Percentiles rank a stretch among this genome's conserved stretches.
Conservation (phyloP, 2,113 vertebrate species). For the Erythrocercus mccallii region DNA sequence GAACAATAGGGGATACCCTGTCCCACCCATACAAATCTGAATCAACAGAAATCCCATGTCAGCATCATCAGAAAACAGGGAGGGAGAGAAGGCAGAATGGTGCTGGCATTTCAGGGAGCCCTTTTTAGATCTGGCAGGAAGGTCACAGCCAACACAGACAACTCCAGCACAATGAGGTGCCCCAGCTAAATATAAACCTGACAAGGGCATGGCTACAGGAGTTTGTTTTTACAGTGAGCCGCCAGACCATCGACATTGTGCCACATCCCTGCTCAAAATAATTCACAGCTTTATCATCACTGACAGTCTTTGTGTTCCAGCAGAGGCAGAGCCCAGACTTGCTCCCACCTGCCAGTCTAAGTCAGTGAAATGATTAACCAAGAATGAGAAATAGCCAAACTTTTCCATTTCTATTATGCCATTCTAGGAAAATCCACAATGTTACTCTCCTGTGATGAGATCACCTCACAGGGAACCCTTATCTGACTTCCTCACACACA, state of each 20-base stretch:
- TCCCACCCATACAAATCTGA: not conserved
- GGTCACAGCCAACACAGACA: slow-evolving; percentile 33
- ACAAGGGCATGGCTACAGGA: not conserved
- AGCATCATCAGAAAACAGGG: not conserved
- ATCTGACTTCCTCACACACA: not conserved
- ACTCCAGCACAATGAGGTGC: slow-evolving; percentile 30
- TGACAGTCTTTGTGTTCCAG: slow-evolving; percentile 24
- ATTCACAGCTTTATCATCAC: not conserved
- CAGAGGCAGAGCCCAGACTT: not conserved
- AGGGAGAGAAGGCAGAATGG: not conserved
- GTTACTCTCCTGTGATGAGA: not conserved
- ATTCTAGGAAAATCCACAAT: not conserved
- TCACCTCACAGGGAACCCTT: not conserved
- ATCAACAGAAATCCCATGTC: not conserved
- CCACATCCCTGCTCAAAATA: slow-evolving; percentile 21
- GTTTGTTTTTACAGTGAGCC: slow-evolving; percentile 36
- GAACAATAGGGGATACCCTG: not conserved
- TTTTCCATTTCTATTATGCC: slow-evolving; percentile 3
- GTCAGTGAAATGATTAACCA: not conserved
- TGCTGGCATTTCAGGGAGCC: not conserved
- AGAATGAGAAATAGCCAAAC: not conserved
- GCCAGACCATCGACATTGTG: not conserved
- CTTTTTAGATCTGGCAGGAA: slow-evolving; percentile 35
- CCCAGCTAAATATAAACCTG: slow-evolving; percentile 5
- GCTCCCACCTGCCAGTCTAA: not conserved